Base-by-base conservation (phyloP, 30 jellyfish, hydroid and myxozoan genomes). In the Pseudorhiza aurosa region DNA sequence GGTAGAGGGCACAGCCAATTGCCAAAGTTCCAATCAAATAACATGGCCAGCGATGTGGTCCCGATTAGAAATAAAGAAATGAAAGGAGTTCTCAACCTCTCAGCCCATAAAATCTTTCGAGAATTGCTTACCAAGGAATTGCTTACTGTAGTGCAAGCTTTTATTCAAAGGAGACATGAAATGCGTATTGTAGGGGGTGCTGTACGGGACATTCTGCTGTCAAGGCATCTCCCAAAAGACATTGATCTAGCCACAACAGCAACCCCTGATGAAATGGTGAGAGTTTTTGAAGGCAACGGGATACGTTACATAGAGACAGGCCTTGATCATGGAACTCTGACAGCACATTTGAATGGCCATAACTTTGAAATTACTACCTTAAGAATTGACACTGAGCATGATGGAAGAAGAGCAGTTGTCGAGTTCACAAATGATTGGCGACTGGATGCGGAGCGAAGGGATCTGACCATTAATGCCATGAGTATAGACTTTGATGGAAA, bases 171-270 rank as follows among this genome's bases (percentile, higher is more conserved):
- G 7, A 93, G 96, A 1, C 90, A 57, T 50, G 91, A 88, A 46
- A 80, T 95, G 22, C 88, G 99, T 2, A 70, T 95, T 8, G 96
- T 95, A 29, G 99, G 99, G 17, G 99, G 99, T 21, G 98, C 97
- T 7, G 99, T 95, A 11, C 55, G 99, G 30, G 99, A 95, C 64
- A 63, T 95, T n/a, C 68, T 95, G 11, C 74, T 83, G 7, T 83
- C 92, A 47, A 80, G 76, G 28, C 86, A 75, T 12, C 27, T 67
- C 3, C 96, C 98, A 10, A 95, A 90, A 68, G 99, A 95, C 72
- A 77, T 95, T 69, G 99, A 95, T 56, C 81, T 95, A 17, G 88
- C 96, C 17, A 90, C 98, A 14, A 90, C 93, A 8, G 99, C 99
- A 10, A 90, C 97, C 4, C 99, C 99, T 0, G 93, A 90, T 50